These are phyloP conservation scores for Takifugu flavidus DNA, from an alignment of 2,113 vertebrate genomes.

Conservation along the genomic window DNA sequence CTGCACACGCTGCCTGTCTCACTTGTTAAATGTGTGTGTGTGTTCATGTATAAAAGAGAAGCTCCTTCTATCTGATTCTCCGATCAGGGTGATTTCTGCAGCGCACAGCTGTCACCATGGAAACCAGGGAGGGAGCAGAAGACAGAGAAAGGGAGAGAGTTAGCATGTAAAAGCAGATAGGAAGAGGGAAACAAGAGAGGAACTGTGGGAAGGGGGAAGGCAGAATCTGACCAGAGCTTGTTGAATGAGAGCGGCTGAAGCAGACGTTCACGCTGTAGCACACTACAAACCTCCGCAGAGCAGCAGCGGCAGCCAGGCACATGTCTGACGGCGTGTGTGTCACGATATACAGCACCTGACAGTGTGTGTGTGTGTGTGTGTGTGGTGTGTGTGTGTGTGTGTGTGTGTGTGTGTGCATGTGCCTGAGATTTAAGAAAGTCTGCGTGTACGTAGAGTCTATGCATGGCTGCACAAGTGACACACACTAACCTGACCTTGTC, in stretches of 20 bases:
- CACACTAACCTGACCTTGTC: conserved; percentile 49
- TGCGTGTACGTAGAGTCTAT: background rate
- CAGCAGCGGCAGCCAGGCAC: conserved; percentile 33
- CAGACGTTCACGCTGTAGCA: conserved; percentile 46
- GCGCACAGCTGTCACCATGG: conserved; percentile 78
- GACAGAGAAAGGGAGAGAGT: conserved; percentile 33
- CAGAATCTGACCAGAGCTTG: conserved; percentile 36
- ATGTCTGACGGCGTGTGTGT: background rate
- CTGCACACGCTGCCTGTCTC: conserved; percentile 10
- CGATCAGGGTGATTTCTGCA: conserved; percentile 76
- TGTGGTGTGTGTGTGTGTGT: conserved; percentile 13
- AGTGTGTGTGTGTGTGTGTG: conserved; percentile 6
- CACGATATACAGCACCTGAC: background rate
- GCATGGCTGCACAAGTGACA: conserved; percentile 8
- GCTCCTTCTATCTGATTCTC: conserved; percentile 68
- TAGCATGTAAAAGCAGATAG: conserved; percentile 18
- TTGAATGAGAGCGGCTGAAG: conserved; percentile 55
- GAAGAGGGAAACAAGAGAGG: conserved; percentile 40
- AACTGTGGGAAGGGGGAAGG: conserved; percentile 27
- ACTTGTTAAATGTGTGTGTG: background rate
- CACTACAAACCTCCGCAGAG: conserved; percentile 58
- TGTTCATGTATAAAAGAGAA: conserved; percentile 56
- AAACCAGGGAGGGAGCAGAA: conserved; percentile 64
- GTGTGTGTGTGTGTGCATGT: background rate
- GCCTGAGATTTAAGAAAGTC: background rate